Percentiles rank a stretch among this genome's conserved stretches.
Conservation (phyloP, 2,888 invertebrate species). For the Cepaea hortensis region DNA sequence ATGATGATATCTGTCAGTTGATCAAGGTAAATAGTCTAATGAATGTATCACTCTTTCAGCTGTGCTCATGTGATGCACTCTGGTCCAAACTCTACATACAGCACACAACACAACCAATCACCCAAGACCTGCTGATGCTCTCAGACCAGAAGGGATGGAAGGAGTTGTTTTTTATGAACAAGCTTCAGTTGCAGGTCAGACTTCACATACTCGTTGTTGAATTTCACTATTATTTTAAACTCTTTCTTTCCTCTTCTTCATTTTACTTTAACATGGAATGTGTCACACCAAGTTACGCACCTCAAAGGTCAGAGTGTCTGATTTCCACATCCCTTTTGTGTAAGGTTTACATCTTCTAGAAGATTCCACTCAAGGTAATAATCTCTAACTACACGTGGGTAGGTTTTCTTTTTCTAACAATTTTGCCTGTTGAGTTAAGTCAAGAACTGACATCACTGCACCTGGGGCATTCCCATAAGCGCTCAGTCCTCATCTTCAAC, state of each 20-base stretch:
- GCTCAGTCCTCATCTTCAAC: no score
- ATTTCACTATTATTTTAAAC: neutral
- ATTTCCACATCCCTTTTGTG: no score
- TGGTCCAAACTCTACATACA: constrained; percentile 72
- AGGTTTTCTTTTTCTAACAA: no score
- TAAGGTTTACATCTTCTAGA: no score
- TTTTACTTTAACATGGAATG: neutral
- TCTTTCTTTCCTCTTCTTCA: neutral
- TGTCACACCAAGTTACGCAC: neutral
- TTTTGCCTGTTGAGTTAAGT: no score
- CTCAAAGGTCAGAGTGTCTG: neutral
- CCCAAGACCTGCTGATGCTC: constrained; percentile 67
- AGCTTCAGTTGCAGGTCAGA: constrained; percentile 73
- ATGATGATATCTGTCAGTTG: no score
- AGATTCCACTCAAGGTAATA: no score
- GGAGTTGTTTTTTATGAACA: constrained; percentile 75
- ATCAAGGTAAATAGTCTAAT: neutral
- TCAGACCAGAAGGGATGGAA: constrained; percentile 73
- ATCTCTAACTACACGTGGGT: no score
- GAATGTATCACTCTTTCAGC: constrained; percentile 50
- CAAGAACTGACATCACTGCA: no score
- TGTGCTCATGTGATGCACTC: constrained; percentile 68
- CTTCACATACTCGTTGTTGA: neutral
- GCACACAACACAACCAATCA: constrained; percentile 68
- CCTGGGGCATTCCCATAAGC: no score